Conservation (phyloP, 2,797 vertebrate genomes). For the Chlorospingus flavigularis region DNA sequence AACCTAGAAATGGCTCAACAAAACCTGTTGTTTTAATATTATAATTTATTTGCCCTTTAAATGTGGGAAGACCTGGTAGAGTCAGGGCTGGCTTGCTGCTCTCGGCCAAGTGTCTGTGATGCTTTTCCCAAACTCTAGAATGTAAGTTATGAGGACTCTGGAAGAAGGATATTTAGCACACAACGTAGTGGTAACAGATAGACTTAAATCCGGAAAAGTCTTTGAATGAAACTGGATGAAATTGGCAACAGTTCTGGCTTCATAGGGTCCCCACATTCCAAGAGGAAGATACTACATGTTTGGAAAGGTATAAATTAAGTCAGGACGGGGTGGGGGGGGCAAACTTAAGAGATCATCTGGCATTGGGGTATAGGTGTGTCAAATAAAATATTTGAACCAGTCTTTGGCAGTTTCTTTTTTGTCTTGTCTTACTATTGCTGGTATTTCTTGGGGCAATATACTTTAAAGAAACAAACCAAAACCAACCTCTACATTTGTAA, state of each 20-base stretch:
- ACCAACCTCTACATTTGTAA: not conserved
- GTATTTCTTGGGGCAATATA: not conserved
- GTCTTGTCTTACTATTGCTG: not conserved
- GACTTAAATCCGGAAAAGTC: not conserved
- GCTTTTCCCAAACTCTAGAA: not conserved
- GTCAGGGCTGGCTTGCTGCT: not conserved
- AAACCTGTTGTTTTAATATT: not conserved
- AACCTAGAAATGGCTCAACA: not conserved
- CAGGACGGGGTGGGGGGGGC: accelerated
- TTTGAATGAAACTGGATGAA: not conserved
- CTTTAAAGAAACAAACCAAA: not conserved
- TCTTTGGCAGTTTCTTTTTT: not conserved
- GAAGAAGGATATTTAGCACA: not conserved
- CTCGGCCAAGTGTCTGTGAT: not conserved
- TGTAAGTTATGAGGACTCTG: not conserved
- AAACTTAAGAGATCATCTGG: not conserved
- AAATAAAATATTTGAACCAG: not conserved
- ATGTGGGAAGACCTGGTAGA: not conserved
- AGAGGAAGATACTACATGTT: not conserved
- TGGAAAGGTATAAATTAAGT: not conserved
- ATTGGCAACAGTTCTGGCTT: not conserved
- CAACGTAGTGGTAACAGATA: not conserved
- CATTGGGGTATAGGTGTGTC: not conserved
- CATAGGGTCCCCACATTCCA: not conserved
- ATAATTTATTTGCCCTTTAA: not conserved